Evolutionary conservation across 2,888 invertebrate genomes (phyloP), one percentile per base, ranked within the genome.

Genomic region (Gastracanthus pulcherrimus): DNA sequence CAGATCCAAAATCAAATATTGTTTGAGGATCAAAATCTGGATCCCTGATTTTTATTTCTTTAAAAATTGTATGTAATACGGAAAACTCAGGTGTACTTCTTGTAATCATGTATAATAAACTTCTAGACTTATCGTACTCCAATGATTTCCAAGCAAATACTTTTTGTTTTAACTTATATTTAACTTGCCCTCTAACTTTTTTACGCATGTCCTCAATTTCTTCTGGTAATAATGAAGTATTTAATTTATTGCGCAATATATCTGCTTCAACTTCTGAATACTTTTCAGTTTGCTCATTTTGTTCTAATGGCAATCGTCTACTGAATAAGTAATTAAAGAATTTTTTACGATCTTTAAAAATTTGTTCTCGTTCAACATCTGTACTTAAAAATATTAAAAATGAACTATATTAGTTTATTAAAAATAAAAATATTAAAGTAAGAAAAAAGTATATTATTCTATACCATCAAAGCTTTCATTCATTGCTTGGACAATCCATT

Each of bases 1-100:
- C 99, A 5, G 98, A 97, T 0, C 98, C 99, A 91, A 97, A 98
- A 92, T 99, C 98, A 86, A 98, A 96, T 84, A 97, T 94, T 81
- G 95, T 94, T 80, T 93, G 92, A 0, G 98, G 98, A 80, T 93
- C 92, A 89, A 96, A 98, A 23, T 94, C 90, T 0, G 93, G 92
- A 89, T 95, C 93, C 74, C 94, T 92, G 51, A 89, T 89, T 70
- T 92, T 92, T 75, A 98, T 95, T 92, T 98, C 98, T 60, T 93
- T 92, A 55, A 98, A 94, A 70, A 98, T 94, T 87, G 94, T 94
- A 48, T 93, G 88, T 48, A 97, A 88, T 3, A 95, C 94, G 0
- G 96, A 95, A 92, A 96, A 98, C 85, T 98, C 97, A 0, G 94
- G 93, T 0, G 96, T 94, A 48, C 95, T 93, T 89, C 97, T 93